Percentiles rank a stretch among this genome's conserved stretches.
Conservation (phyloP, 2,888 invertebrate genomes). For the Mesopsocus fuscifrons region DNA sequence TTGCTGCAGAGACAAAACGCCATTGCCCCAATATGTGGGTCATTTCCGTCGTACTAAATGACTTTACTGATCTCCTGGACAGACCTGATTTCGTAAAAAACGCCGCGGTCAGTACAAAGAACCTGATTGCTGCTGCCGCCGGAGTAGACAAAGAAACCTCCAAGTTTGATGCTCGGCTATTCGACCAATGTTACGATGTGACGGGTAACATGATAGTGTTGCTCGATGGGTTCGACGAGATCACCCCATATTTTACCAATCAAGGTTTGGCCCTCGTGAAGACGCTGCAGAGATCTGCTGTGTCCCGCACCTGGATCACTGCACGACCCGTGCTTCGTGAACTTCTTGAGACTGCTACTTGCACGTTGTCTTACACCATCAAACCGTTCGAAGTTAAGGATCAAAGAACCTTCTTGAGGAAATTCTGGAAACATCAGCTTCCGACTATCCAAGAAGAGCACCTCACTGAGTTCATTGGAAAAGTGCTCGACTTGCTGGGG, state of each 20-base stretch:
- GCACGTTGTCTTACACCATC: neutral
- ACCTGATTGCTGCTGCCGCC: neutral
- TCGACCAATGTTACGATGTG: slow-evolving; percentile 5
- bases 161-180: neutral
- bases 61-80: neutral
- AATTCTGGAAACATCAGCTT: neutral
- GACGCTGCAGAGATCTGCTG: neutral
- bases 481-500: neutral
- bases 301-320: neutral
- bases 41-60: slow-evolving; percentile 2
- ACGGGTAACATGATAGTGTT: slow-evolving; percentile 3
- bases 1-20: neutral
- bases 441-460: neutral
- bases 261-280: slow-evolving; percentile 5
- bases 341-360: neutral
- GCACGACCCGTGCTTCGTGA: neutral
- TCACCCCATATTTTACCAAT: slow-evolving; percentile 4
- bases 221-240: slow-evolving; percentile 11
- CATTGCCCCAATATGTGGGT: slow-evolving; percentile 1
- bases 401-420: neutral
- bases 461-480: neutral
- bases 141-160: neutral
- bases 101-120: neutral
- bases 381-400: neutral
- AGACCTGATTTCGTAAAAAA: neutral